These are phyloP conservation scores for Carcina quercana DNA, from an alignment of 2,888 invertebrate genomes.

Conservation along the genomic window DNA sequence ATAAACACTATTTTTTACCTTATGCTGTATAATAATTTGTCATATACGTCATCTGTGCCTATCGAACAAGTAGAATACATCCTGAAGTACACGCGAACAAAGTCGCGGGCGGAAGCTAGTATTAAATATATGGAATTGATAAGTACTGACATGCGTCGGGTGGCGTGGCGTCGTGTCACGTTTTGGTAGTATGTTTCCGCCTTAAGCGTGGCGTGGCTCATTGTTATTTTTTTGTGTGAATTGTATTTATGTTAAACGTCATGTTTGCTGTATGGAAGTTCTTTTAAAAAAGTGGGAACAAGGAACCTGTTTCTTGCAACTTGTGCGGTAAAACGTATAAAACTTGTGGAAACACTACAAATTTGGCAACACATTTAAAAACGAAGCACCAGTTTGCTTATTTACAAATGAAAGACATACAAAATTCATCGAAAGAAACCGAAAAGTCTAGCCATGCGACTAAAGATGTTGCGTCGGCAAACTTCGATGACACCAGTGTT, in stretches of 20 bases:
- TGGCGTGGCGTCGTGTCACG: no score
- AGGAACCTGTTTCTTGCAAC: constrained; percentile 14
- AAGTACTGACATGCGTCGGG: no score
- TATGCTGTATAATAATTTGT: no score
- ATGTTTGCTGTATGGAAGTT: background rate
- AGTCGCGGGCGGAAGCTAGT: no score
- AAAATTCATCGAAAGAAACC: constrained; percentile 10
- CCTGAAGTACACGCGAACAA: no score
- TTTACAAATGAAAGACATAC: constrained; percentile 8
- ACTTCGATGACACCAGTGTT: constrained; percentile 14
- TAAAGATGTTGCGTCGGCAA: constrained; percentile 11
- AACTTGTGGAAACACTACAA: constrained; percentile 17
- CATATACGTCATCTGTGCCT: no score
- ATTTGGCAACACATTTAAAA: constrained; percentile 17
- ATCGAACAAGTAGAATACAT: no score
- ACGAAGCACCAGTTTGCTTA: constrained; percentile 16
- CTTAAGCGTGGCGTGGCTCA: background rate
- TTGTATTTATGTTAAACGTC: background rate
- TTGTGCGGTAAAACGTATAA: constrained; percentile 19
- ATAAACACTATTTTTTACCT: no score
- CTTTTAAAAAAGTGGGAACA: background rate
- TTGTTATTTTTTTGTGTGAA: background rate
- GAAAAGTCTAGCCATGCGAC: constrained; percentile 12
- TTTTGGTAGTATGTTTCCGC: no score
- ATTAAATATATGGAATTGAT: no score